Percentiles rank a stretch among this genome's conserved stretches.
phyloP scores from a whole-genome alignment of 2,888 invertebrate species.

The Laspeyria flexula region DNA sequence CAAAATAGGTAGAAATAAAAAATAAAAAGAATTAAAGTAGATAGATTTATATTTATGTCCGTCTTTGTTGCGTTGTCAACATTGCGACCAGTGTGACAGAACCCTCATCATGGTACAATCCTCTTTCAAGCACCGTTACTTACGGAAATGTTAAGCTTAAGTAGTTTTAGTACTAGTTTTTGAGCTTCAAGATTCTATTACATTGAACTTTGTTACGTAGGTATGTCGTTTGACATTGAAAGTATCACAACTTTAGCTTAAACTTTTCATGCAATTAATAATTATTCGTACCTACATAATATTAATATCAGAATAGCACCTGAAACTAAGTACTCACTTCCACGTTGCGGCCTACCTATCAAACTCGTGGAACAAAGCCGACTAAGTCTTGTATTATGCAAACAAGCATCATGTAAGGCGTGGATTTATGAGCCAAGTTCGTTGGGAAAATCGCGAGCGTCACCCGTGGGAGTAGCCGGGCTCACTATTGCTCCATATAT shows the following conservation, averaged over 20 bases:
- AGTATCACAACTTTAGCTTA: too few species aligned
- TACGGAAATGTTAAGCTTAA: constrained; percentile 41
- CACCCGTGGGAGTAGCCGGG: constrained; percentile 64
- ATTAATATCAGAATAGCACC: constrained; percentile 27
- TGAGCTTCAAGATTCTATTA: not conserved
- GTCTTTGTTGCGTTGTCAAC: constrained; percentile 40
- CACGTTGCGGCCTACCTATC: constrained; percentile 68
- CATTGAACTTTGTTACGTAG: too few species aligned
- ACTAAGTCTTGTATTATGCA: constrained; percentile 85
- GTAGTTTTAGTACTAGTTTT: constrained; percentile 9
- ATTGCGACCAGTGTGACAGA: constrained; percentile 56
- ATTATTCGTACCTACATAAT: not conserved
- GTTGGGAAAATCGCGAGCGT: constrained; percentile 73
- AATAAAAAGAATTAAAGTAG: too few species aligned
- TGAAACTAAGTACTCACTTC: constrained; percentile 48
- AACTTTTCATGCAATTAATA: too few species aligned
- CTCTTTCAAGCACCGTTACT: constrained; percentile 63
- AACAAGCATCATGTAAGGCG: constrained; percentile 85
- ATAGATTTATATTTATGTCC: too few species aligned
- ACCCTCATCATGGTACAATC: constrained; percentile 75
- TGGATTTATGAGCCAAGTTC: constrained; percentile 84
- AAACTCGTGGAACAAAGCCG: constrained; percentile 78
- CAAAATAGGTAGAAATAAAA: too few species aligned
- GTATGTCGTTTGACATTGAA: too few species aligned
- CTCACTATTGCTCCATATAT: constrained; percentile 75